Percentiles rank a stretch among this genome's conserved stretches.
These are phyloP conservation scores for Conopomorpha cramerella DNA, from an alignment of 1,140 invertebrate genomes.

Conservation along the genomic window DNA sequence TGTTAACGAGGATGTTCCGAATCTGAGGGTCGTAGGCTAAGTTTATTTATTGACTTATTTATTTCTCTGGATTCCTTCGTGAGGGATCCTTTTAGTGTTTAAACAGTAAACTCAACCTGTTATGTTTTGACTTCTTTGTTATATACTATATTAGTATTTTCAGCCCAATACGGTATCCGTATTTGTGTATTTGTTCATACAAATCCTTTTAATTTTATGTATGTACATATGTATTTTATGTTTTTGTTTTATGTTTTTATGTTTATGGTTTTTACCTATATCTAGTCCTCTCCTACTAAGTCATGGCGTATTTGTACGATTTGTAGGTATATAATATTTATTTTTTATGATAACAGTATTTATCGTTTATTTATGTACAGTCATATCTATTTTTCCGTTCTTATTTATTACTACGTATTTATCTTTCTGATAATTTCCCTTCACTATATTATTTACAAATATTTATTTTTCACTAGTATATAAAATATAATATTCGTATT, in stretches of 20 bases:
- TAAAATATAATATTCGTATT: no score
- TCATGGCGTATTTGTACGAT: no score
- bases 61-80: constrained; percentile 37
- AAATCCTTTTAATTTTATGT: constrained; percentile 5
- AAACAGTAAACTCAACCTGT: constrained; percentile 42
- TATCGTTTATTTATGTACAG: no score
- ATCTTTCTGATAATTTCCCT: no score
- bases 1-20: constrained; percentile 13
- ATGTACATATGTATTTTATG: constrained; percentile 5
- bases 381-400: no score
- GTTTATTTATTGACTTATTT: constrained; percentile 43
- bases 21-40: constrained; percentile 14
- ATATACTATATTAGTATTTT: constrained; percentile 53
- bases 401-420: no score
- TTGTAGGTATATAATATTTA: no score
- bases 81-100: constrained; percentile 30
- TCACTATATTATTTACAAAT: no score
- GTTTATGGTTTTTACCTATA: no score
- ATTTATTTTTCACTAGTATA: no score
- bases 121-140: constrained; percentile 25
- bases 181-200: constrained; percentile 32
- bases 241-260: not conserved
- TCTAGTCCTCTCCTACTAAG: no score
- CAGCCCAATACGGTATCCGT: constrained; percentile 54
- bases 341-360: no score